Base-by-base conservation (phyloP, 2,113 vertebrate genomes). In the Thamnaconus septentrionalis region DNA sequence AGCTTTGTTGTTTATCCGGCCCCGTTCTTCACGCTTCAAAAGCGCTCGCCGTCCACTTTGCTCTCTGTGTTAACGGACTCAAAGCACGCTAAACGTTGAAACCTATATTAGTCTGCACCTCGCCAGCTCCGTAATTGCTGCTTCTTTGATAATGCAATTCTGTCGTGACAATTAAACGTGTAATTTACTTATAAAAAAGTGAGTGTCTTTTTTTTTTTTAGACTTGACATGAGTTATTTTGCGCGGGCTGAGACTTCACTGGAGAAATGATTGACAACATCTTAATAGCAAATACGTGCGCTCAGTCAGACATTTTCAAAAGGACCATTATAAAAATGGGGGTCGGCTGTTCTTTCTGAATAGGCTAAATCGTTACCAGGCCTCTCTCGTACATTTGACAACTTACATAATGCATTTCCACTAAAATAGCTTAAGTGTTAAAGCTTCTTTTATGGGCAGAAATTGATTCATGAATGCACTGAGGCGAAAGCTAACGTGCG, bases 1-100 rank as follows among this genome's bases (percentile, higher is more conserved):
- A 91, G 91, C 93, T 91, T 92, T 6, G 90, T 92, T 93, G 92
- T 92, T 93, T 93, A 89, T 94, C 87, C 82, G 43, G 80, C 86
- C 84, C 82, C 83, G 79, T 76, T 88, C 85, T 91, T 91, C 90
- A 90, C 46, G 55, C 72, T 68, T 56, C 69, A 4, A 7, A 72
- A 6, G 64, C 53, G 71, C 61, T 57, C 63, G 45, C 55, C 62
- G 66, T 66, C 64, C 46, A 7, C 64, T 51, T 31, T 60, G 69
- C 8, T 7, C 56, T 56, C 41, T 57, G 9, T 65, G 60, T 78
- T 61, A 64, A 56, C 59, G 12, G 39, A 45, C 18, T 31, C 31
- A 43, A 12, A 64, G 48, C 55, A 59, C 47, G 43, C 65, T 61
- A 59, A 10, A 12, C 53, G 6, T 67, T 63, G 7, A 50, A 57